phyloP scores from a whole-genome alignment of 2,888 invertebrate genomes.

The Parapristionchus giblindavisi region DNA sequence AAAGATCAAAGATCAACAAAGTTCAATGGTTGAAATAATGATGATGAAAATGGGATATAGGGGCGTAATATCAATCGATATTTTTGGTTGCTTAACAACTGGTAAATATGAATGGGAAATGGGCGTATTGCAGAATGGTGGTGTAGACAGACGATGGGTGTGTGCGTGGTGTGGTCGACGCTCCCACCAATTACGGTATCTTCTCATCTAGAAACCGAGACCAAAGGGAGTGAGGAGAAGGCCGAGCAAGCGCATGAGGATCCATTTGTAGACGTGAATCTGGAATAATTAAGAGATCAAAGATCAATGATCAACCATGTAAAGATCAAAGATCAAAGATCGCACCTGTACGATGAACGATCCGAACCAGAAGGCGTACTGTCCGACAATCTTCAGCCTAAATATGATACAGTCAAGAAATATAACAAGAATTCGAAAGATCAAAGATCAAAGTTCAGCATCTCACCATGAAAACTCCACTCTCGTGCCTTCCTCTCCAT shows the following conservation, averaged over 20 bases:
- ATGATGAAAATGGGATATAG: no score
- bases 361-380: constrained; percentile 67
- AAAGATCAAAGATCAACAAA: no score
- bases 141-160: no score
- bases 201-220: constrained; percentile 16
- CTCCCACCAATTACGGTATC: no score
- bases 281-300: not conserved
- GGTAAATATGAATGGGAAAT: no score
- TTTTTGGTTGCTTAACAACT: no score
- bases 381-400: constrained; percentile 61
- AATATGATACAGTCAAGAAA: no score
- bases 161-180: no score
- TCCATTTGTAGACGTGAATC: constrained; percentile 30
- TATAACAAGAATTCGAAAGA: not conserved
- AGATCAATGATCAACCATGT: not conserved
- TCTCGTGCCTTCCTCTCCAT: constrained; percentile 61
- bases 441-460: not conserved
- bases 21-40: no score
- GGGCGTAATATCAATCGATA: no score
- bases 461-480: constrained; percentile 63
- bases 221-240: constrained; percentile 27
- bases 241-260: constrained; percentile 5
- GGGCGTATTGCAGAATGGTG: no score
- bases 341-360: constrained; percentile 58
- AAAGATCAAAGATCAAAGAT: not conserved